Conservation (phyloP, 2,113 vertebrate genomes). For the Gymnogyps californianus region DNA sequence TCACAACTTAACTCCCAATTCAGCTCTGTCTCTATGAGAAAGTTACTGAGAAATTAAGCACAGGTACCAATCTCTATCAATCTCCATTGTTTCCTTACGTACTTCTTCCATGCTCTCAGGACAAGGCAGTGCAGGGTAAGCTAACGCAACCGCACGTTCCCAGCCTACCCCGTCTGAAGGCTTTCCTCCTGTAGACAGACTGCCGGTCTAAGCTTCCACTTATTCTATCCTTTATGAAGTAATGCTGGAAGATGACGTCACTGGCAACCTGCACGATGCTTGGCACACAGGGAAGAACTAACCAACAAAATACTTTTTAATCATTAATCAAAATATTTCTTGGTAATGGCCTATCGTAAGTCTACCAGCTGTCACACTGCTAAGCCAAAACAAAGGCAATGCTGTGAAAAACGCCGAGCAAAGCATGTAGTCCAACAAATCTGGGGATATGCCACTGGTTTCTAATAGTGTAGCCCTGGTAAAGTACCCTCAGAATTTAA, state of each 20-base stretch:
- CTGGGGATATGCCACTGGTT: background rate
- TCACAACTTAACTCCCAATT: background rate
- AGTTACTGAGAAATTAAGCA: background rate
- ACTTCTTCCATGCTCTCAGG: background rate
- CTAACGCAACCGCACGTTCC: rapidly evolving
- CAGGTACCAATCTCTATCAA: background rate
- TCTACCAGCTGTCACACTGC: background rate
- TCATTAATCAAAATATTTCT: background rate
- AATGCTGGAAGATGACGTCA: background rate
- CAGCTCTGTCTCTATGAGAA: background rate
- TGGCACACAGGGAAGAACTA: background rate
- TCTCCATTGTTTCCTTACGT: background rate
- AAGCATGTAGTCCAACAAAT: background rate
- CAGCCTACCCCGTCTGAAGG: background rate
- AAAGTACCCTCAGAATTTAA: background rate
- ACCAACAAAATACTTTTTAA: background rate
- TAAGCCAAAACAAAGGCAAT: background rate
- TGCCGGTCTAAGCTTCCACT: background rate
- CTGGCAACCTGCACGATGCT: background rate
- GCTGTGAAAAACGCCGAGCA: background rate
- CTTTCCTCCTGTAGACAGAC: background rate
- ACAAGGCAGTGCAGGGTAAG: background rate
- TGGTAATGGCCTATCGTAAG: background rate
- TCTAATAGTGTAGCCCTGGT: background rate
- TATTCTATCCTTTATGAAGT: background rate